Conservation (phyloP, 2,888 invertebrate species). For the Petrophora chlorosata region DNA sequence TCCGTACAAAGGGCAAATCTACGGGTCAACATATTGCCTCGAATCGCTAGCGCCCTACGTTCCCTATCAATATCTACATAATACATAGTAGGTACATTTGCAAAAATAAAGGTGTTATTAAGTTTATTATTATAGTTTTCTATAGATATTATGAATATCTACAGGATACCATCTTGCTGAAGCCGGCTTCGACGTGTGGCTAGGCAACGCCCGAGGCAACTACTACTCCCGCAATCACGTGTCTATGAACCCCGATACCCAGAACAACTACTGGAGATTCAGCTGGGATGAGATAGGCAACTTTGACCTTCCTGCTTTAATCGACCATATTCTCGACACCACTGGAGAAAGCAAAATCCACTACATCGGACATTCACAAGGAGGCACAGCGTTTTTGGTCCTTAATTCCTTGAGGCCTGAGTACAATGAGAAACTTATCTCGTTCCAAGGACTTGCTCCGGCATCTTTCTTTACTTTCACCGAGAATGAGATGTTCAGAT, state of each 20-base stretch:
- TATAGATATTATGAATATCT: too few species aligned
- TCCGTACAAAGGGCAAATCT: too few species aligned
- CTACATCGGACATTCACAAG: conserved; percentile 70
- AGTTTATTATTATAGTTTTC: too few species aligned
- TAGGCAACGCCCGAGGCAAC: conserved; percentile 91
- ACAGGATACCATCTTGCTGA: conserved; percentile 80
- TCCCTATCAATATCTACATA: too few species aligned
- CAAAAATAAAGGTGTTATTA: too few species aligned
- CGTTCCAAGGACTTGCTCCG: conserved; percentile 70
- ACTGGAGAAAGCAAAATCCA: conserved; percentile 53
- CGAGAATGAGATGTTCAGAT: conserved; percentile 38
- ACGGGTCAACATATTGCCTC: too few species aligned
- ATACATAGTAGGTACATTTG: too few species aligned
- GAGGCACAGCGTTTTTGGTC: conserved; percentile 64
- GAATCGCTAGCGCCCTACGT: too few species aligned
- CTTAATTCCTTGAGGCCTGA: conserved; percentile 62
- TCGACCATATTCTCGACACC: conserved; percentile 49
- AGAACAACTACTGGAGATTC: conserved; percentile 60
- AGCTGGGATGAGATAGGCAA: conserved; percentile 67
- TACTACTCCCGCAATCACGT: conserved; percentile 76
- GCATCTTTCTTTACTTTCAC: conserved; percentile 58
- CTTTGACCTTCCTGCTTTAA: conserved; percentile 54
- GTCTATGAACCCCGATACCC: conserved; percentile 47
- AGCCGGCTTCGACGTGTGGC: conserved; percentile 89
- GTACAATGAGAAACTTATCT: conserved; percentile 59